Evolutionary conservation across 2,797 vertebrate species (phyloP).

Genomic region (Poecilia gillii): DNA sequence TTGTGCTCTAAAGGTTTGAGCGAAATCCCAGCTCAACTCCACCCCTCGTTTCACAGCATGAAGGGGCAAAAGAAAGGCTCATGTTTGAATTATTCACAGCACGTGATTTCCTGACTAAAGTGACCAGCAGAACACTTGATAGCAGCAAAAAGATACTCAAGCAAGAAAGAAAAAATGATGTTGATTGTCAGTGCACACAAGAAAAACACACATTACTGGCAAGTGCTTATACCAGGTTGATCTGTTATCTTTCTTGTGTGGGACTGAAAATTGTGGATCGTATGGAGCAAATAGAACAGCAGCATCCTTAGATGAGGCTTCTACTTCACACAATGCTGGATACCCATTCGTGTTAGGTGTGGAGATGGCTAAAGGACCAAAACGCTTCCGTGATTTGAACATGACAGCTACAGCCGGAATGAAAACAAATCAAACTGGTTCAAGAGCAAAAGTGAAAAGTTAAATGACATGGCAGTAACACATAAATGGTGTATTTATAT

Average conservation of each 20-base stretch:
- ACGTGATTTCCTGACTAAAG: background rate
- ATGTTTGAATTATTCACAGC: background rate
- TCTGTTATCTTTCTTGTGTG: background rate
- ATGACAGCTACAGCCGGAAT: background rate
- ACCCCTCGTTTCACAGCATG: conserved; percentile 4
- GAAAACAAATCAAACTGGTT: background rate
- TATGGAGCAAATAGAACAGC: background rate
- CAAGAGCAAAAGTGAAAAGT: background rate
- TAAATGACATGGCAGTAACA: background rate
- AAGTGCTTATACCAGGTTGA: background rate
- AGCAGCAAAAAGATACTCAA: background rate
- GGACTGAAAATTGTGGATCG: background rate
- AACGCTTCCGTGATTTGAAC: background rate
- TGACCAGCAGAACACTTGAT: background rate
- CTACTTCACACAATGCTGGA: background rate
- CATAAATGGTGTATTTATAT: background rate
- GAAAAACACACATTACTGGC: background rate
- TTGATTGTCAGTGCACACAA: background rate
- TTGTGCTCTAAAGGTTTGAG: conserved; percentile 16
- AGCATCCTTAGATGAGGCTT: background rate
- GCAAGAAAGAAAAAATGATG: background rate
- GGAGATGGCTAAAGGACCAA: background rate
- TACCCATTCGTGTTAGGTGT: background rate
- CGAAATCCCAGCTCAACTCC: conserved; percentile 21
- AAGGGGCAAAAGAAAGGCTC: conserved; percentile 1